phyloP scores from a whole-genome alignment of 2,888 invertebrate species.

The Cremastinae sp. region DNA sequence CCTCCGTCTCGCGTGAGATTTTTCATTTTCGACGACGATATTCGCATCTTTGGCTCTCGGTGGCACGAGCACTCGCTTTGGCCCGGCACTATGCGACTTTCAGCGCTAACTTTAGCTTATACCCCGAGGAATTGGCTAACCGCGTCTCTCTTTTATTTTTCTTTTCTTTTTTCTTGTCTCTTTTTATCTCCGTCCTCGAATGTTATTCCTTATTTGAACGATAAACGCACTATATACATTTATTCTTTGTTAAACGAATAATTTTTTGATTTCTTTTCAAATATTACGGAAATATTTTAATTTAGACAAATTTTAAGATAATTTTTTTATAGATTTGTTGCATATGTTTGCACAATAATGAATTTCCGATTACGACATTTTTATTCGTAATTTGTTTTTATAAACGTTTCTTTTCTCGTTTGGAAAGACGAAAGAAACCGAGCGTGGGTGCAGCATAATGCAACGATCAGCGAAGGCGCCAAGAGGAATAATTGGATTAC shows the following conservation, averaged over 20 bases:
- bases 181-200: constrained; percentile 25
- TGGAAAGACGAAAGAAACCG: background rate
- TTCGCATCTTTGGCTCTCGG: constrained; percentile 55
- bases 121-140: constrained; percentile 71
- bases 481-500: constrained; percentile 57
- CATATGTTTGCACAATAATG: too few species aligned
- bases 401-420: too few species aligned
- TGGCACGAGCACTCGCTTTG: constrained; percentile 59
- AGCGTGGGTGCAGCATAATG: constrained; percentile 33
- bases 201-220: constrained; percentile 26
- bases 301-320: background rate
- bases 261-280: constrained; percentile 13
- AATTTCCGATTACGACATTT: background rate
- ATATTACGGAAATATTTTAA: background rate
- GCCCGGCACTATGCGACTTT: constrained; percentile 66
- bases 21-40: constrained; percentile 54
- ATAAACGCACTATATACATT: constrained; percentile 19
- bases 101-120: constrained; percentile 75
- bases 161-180: constrained; percentile 29
- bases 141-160: constrained; percentile 38
- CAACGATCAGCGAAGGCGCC: constrained; percentile 52
- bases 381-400: background rate
- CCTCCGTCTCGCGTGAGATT: constrained; percentile 31
- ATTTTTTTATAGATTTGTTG: too few species aligned
- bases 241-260: background rate